phyloP scores from a whole-genome alignment of 2,113 vertebrate genomes.

The Chionis minor region DNA sequence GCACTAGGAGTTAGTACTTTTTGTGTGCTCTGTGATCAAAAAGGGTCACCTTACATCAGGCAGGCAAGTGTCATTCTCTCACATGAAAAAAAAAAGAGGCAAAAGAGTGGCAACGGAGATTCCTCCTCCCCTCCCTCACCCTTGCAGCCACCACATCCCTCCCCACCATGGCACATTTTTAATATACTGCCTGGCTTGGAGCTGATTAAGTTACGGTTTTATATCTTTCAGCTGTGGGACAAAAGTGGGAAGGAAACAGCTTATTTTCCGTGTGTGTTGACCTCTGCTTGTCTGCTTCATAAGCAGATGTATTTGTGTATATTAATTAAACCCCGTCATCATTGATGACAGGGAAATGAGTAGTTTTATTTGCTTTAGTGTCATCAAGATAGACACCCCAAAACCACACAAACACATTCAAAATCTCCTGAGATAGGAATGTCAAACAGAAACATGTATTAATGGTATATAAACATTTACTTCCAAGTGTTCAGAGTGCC shows the following conservation, averaged over 20 bases:
- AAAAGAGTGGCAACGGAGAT: not conserved
- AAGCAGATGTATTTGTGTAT: not conserved
- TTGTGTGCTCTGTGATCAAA: not conserved
- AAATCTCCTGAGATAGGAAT: not conserved
- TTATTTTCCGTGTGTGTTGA: not conserved
- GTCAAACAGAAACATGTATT: not conserved
- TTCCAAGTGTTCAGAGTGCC: not conserved
- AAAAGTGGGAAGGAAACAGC: not conserved
- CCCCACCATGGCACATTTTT: not conserved
- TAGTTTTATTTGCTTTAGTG: not conserved
- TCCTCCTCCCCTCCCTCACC: not conserved
- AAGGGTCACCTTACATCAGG: not conserved
- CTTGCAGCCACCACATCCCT: not conserved
- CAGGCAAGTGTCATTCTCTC: not conserved
- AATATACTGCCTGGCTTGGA: not conserved
- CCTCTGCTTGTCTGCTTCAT: not conserved
- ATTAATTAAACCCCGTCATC: not conserved
- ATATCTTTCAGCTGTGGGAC: not conserved
- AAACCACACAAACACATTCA: not conserved
- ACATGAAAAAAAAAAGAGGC: not conserved
- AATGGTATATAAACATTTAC: not conserved
- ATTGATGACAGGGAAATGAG: not conserved
- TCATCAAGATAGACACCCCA: not conserved
- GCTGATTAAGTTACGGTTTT: not conserved
- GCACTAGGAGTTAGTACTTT: not conserved